Evolutionary conservation across 2,888 invertebrate genomes (phyloP).

Genomic region (Meteorus colon): DNA sequence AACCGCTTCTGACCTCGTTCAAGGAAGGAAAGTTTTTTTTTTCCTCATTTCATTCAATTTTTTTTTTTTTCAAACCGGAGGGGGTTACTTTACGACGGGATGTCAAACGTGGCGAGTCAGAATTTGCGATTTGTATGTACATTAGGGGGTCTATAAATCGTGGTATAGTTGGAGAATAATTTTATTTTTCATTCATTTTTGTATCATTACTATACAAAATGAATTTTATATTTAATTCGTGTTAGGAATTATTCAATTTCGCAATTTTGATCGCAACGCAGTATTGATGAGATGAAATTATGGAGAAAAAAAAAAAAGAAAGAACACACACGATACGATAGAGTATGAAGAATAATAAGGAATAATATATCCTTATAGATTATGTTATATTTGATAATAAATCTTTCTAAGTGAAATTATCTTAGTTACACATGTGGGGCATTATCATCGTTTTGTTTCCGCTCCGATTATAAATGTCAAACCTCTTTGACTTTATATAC

Average conservation of each 20-base stretch:
- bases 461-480: slow-evolving; percentile 40
- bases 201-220: not conserved
- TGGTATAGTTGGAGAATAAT: not conserved
- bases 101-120: slow-evolving; percentile 20
- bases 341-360: slow-evolving; percentile 10
- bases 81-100: slow-evolving; percentile 19
- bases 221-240: not conserved
- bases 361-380: slow-evolving; percentile 26
- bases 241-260: not conserved
- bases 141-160: slow-evolving; percentile 1
- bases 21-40: slow-evolving; percentile 31
- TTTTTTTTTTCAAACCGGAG: slow-evolving; percentile 1
- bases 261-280: not conserved
- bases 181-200: not conserved
- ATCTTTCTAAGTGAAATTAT: slow-evolving; percentile 38
- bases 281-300: not conserved
- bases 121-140: slow-evolving; percentile 5
- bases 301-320: not conserved
- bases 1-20: slow-evolving; percentile 31
- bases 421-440: slow-evolving; percentile 17
- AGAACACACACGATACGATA: not conserved
- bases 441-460: slow-evolving; percentile 39
- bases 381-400: slow-evolving; percentile 33
- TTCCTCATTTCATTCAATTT: not conserved
- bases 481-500: slow-evolving; percentile 25